Conservation (phyloP, 2,888 invertebrate genomes). For the Polydrusus cervinus region DNA sequence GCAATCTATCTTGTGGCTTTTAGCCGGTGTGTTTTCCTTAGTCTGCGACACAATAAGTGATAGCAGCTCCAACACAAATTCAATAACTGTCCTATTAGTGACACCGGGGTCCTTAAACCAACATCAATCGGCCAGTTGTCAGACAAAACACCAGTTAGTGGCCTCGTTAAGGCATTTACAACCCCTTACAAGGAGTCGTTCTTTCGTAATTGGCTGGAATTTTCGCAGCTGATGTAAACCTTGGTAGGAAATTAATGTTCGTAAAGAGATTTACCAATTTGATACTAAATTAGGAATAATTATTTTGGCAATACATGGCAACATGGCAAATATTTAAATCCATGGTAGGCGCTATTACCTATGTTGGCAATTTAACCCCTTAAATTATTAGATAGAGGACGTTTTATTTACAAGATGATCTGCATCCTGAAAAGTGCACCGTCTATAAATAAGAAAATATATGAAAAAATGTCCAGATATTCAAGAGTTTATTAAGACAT, state of each 20-base stretch:
- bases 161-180: slow-evolving; percentile 57
- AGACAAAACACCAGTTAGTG: slow-evolving; percentile 56
- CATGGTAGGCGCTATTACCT: too few relatives aligned
- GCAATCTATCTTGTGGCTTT: slow-evolving; percentile 43
- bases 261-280: slow-evolving; percentile 21
- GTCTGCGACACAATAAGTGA: slow-evolving; percentile 59
- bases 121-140: slow-evolving; percentile 62
- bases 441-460: too few relatives aligned
- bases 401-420: too few relatives aligned
- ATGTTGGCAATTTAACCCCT: too few relatives aligned
- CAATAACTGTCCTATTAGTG: slow-evolving; percentile 66
- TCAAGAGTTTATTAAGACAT: too few relatives aligned
- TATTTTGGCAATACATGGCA: not conserved
- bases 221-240: slow-evolving; percentile 33
- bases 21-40: slow-evolving; percentile 44
- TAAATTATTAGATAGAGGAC: too few relatives aligned
- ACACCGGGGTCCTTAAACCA: slow-evolving; percentile 62
- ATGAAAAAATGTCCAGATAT: too few relatives aligned
- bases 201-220: slow-evolving; percentile 53
- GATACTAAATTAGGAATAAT: slow-evolving; percentile 7
- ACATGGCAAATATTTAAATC: too few relatives aligned
- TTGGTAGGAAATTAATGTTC: slow-evolving; percentile 24
- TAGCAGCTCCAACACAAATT: slow-evolving; percentile 63
- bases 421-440: too few relatives aligned
- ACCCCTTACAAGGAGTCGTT: slow-evolving; percentile 59